These are phyloP conservation scores for Tetramorium simillimum DNA, from an alignment of 1,140 invertebrate species.

Conservation along the genomic window DNA sequence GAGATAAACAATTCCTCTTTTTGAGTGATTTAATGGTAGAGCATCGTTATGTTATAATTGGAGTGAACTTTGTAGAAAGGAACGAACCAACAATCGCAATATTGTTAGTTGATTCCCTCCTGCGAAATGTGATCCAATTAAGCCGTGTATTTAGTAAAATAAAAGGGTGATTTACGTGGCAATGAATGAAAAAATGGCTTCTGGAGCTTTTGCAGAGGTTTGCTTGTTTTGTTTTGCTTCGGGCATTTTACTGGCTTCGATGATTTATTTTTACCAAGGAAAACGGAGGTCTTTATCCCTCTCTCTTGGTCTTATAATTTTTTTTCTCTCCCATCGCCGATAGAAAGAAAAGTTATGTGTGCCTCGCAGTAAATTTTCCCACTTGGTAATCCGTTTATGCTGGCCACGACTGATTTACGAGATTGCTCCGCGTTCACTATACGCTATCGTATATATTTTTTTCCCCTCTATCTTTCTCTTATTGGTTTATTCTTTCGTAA, in stretches of 20 bases:
- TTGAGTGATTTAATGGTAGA: slow-evolving; percentile 19
- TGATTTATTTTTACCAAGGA: slow-evolving; percentile 62
- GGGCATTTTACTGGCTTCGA: slow-evolving; percentile 33
- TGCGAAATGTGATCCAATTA: slow-evolving; percentile 51
- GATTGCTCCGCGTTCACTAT: slow-evolving; percentile 54
- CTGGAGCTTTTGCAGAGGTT: slow-evolving; percentile 27
- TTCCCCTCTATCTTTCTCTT: slow-evolving; percentile 1
- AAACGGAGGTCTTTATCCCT: slow-evolving; percentile 37
- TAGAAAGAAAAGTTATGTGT: slow-evolving; percentile 65
- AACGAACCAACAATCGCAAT: slow-evolving; percentile 33
- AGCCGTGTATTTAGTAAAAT: slow-evolving; percentile 39
- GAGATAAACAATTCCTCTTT: slow-evolving; percentile 20
- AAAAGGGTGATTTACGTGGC: slow-evolving; percentile 49
- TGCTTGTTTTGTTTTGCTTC: slow-evolving; percentile 44
- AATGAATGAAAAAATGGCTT: slow-evolving; percentile 49
- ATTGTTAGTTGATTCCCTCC: slow-evolving; percentile 24
- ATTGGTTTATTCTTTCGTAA: neutral
- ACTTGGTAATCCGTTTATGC: slow-evolving; percentile 66
- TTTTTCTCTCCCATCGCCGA: slow-evolving; percentile 39
- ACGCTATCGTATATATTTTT: slow-evolving; percentile 43
- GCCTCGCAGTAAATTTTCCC: slow-evolving; percentile 63
- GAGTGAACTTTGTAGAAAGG: slow-evolving; percentile 8
- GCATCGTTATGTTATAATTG: slow-evolving; percentile 40
- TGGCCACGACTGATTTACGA: slow-evolving; percentile 63
- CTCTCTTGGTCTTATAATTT: slow-evolving; percentile 5